Conservation (phyloP, 1,140 invertebrate species). For the Drosophila eugracilis region DNA sequence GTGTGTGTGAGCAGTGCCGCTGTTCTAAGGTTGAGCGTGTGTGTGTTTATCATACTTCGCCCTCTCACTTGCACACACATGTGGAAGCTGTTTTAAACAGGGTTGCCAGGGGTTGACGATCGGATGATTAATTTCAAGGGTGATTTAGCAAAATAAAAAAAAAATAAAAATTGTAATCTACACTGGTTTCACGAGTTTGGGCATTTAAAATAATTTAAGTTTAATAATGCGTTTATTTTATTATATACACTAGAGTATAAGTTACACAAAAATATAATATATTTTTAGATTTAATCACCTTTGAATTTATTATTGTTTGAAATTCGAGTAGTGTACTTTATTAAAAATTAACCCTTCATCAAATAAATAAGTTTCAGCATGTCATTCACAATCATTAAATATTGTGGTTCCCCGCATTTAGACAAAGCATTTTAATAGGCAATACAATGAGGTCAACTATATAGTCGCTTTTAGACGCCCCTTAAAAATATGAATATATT, state of each 20-base stretch:
- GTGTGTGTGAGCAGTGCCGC: slow-evolving; percentile 45
- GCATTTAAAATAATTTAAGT: not conserved
- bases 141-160: slow-evolving; percentile 1
- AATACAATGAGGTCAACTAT: not conserved
- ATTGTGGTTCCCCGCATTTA: not conserved
- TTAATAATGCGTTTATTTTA: too few relatives aligned
- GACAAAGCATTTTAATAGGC: not conserved
- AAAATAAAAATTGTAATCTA: not conserved
- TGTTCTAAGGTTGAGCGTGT: slow-evolving; percentile 60
- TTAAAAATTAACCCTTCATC: too few relatives aligned
- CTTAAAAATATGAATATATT: not conserved
- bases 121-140: slow-evolving; percentile 11
- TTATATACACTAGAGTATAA: too few relatives aligned
- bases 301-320: too few relatives aligned
- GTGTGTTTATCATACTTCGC: slow-evolving; percentile 22
- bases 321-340: too few relatives aligned
- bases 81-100: slow-evolving; percentile 73
- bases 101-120: slow-evolving; percentile 54
- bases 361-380: too few relatives aligned
- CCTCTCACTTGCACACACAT: slow-evolving; percentile 65
- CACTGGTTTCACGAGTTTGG: not conserved
- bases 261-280: too few relatives aligned
- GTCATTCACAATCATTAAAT: not conserved
- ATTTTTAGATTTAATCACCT: too few relatives aligned
- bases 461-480: not conserved